These are phyloP conservation scores for Formica aserva DNA, from an alignment of 2,888 invertebrate species.

Conservation along the genomic window DNA sequence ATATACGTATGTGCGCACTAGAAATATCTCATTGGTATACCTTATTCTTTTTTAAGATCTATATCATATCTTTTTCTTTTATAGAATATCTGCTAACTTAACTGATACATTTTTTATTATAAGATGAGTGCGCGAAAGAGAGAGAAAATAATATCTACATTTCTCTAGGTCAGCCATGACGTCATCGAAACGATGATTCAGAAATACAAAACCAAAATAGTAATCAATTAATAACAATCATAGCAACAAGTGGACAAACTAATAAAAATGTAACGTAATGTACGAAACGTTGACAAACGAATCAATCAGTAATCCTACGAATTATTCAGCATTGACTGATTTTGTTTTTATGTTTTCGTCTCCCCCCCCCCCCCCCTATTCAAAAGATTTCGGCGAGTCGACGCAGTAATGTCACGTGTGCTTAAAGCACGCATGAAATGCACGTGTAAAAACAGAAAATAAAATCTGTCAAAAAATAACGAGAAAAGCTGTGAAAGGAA, in stretches of 20 bases:
- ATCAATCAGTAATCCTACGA: neutral
- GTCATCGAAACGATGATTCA: conserved; percentile 42
- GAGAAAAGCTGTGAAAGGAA: neutral
- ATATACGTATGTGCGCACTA: neutral
- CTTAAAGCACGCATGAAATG: neutral
- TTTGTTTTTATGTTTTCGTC: conserved; percentile 8
- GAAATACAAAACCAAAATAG: conserved; percentile 37
- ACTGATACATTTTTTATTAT: neutral
- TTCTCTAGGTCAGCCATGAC: conserved; percentile 24
- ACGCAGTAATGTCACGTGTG: conserved; percentile 14
- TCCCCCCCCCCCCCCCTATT: too few relatives aligned
- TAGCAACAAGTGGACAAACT: neutral
- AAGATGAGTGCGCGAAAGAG: neutral
- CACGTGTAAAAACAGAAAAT: neutral
- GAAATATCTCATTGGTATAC: neutral
- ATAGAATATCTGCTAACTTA: neutral
- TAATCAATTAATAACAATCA: conserved; percentile 43
- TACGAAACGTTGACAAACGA: neutral
- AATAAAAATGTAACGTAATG: neutral
- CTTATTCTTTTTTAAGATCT: neutral
- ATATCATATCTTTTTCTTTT: neutral
- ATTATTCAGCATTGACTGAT: neutral
- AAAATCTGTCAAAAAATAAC: neutral
- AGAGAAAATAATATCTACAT: conserved; percentile 32
- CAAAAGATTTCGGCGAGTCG: neutral